Base-by-base conservation (phyloP, 2,797 vertebrate species). In the Sparus aurata region DNA sequence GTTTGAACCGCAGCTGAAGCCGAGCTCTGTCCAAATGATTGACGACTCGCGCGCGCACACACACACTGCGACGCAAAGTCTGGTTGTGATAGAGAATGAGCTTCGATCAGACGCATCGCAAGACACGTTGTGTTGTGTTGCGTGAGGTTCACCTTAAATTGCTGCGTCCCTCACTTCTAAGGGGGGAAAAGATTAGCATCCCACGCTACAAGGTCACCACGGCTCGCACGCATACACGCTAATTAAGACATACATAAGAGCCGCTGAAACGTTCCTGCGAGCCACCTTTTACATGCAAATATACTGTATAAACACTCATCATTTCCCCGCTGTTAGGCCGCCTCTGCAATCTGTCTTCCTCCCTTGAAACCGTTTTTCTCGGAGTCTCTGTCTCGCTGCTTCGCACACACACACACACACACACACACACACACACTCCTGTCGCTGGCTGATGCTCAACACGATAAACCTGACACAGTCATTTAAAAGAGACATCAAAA, bases 21-120 rank as follows among this genome's bases (percentile, higher is more conserved):
- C 63, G 49, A 75, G 80, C 61, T 22, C 23, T 74, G 87, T 91
- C 84, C 79, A 50, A 73, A 84, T 91, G 90, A 93, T 91, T 91
- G 92, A 94, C 62, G 72, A 86, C 80, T 65, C 11, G 41, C 58
- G 27, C 18, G 66, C 71, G 12, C 16, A 45, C 63, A 27, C 69
- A 66, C 69, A 66, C 65, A 68, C 62, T 6, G 12, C 9, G 1
- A 61, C 54, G 63, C 64, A 57, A 23, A 23, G 77, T 43, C 45
- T 27, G 57, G 5, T 25, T 54, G 75, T 55, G 75, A 59, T 77
- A 41, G 74, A 69, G 74, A 60, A 59, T 72, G 64, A 61, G 61
- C 73, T 75, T 79, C 60, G 0, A 85, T 89, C 73, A 57, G 66
- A 86, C 86, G 67, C 80, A 83, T 85, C 75, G 46, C 59, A 64